phyloP scores from a whole-genome alignment of 37 sponge, comb jelly and placozoan species.

The Cladorhizidae sp. region DNA sequence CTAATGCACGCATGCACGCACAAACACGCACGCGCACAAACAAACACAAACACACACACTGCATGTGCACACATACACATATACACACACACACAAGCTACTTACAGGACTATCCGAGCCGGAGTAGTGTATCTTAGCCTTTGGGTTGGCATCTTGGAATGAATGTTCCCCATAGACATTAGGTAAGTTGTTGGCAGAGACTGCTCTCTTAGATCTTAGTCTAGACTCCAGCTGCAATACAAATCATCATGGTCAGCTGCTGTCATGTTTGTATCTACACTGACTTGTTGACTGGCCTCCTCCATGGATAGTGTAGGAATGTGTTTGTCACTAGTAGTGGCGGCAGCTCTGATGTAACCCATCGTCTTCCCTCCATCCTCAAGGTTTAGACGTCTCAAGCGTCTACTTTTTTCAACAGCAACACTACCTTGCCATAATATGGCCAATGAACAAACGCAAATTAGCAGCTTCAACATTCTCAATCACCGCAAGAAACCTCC shows the following conservation, averaged over 20 bases:
- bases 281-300: background rate
- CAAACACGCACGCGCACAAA: background rate
- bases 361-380: too few relatives aligned
- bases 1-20: background rate
- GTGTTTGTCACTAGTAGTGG: too few relatives aligned
- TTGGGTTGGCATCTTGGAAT: slow-evolving; percentile 13
- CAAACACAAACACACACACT: too few relatives aligned
- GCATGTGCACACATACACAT: background rate
- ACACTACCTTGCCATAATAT: background rate
- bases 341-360: too few relatives aligned
- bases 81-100: background rate
- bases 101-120: slow-evolving; percentile 51
- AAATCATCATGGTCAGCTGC: too few relatives aligned
- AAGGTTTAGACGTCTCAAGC: too few relatives aligned
- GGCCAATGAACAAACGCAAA: background rate
- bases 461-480: background rate
- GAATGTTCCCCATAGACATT: slow-evolving; percentile 4
- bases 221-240: background rate
- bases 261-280: background rate
- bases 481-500: too few relatives aligned
- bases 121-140: slow-evolving; percentile 43
- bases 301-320: background rate
- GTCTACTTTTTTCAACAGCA: background rate
- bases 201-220: background rate
- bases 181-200: background rate